Conservation (phyloP, 1,140 invertebrate genomes). For the Drusus annulatus region DNA sequence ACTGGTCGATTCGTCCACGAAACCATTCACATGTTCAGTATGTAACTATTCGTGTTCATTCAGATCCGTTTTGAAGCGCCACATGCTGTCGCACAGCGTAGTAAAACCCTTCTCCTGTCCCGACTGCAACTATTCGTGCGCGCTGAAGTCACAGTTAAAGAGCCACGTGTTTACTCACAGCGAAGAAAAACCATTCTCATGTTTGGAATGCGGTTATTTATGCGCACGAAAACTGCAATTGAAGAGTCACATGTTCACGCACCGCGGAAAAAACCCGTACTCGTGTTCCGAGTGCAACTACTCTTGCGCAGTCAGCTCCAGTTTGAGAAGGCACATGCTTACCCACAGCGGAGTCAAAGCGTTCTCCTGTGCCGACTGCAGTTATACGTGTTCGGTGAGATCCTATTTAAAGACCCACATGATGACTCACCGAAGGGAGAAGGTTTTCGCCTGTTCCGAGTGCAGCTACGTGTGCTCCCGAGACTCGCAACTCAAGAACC, state of each 20-base stretch:
- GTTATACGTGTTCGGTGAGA: neutral
- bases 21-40: neutral
- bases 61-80: neutral
- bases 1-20: neutral
- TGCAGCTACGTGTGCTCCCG: neutral
- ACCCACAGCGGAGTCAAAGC: neutral
- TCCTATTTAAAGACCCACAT: constrained; percentile 4
- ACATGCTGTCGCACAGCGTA: neutral
- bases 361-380: neutral
- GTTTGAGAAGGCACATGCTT: neutral
- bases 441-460: neutral
- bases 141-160: neutral
- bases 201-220: neutral
- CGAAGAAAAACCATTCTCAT: neutral
- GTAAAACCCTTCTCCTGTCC: constrained; percentile 6
- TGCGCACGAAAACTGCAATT: neutral
- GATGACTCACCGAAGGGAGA: neutral
- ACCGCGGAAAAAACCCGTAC: neutral
- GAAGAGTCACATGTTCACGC: neutral
- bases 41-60: neutral
- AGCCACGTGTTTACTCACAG: neutral
- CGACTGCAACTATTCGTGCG: neutral
- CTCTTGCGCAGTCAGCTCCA: neutral
- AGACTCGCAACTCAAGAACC: no score
- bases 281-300: neutral